Base-by-base conservation (phyloP, 2,888 invertebrate genomes). In the Onthophagus sagittarius region DNA sequence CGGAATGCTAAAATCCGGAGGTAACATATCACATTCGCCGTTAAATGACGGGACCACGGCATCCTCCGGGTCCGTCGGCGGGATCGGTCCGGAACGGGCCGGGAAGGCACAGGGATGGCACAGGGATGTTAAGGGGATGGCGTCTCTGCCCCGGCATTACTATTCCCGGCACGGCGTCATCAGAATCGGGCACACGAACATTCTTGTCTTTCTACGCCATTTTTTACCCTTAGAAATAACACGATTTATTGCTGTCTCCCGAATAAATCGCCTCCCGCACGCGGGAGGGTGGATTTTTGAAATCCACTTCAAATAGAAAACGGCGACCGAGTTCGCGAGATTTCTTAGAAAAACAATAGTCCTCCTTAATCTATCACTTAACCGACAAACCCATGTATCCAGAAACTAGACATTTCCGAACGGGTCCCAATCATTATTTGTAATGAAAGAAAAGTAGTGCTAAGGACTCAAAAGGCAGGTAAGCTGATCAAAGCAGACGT, bases 201-300 rank as follows among this genome's bases (percentile, higher is more conserved):
- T 83, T 84, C 83, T 82, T 84, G 84, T 84, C 83, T 83, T 82
- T 82, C 83, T 83, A 82, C 82, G 83, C 83, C 82, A 82, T 82
- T 83, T 80, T 82, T 83, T 82, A 71, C 80, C 80, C 79, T 79
- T 79, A 81, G 81, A 82, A 84, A 84, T 83, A 83, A 84, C 83
- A 81, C 82, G 83, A 83, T 83, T 83, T 83, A 81, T 83, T 81
- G 83, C 82, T 81, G 73, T 80, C 81, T 76, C 74, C 72, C 73
- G 75, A 76, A 77, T 77, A 77, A 78, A 78, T 79, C 75, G 76
- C 69, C 75, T 74, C 75, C 75, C 74, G 70, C 70, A 74, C 72
- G 74, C 74, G 67, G 70, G 15, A 15, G 64, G 65, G 62, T 23
- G 69, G 53, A 72, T 71, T 74, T 69, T 69, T 72, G 71, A 74